A percentile compares a stretch with the other conserved stretches of the same genome.
Conservation (phyloP, 2,113 vertebrate genomes). For the Gymnorhina tibicen region DNA sequence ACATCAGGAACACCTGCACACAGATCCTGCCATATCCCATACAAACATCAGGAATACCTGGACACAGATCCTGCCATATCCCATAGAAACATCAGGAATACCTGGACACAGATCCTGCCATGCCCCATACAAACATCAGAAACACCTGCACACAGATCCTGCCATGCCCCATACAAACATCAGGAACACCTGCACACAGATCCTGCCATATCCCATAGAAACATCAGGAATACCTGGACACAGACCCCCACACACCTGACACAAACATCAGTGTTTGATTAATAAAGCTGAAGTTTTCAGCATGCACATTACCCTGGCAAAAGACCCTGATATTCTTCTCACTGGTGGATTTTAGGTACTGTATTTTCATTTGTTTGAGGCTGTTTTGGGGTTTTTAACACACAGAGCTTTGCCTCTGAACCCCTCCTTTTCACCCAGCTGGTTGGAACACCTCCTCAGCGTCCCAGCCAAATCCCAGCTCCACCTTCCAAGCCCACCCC, state of each 20-base stretch:
- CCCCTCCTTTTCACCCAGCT: not conserved
- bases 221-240: not conserved
- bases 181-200: not conserved
- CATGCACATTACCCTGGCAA: not conserved
- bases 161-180: accelerated
- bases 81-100: not conserved
- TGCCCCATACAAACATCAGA: not conserved
- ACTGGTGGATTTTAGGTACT: not conserved
- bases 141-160: not conserved
- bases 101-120: not conserved
- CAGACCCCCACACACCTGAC: accelerated
- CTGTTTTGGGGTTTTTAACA: not conserved
- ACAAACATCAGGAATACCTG: not conserved
- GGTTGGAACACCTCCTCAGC: accelerated
- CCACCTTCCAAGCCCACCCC: accelerated
- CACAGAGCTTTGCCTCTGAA: not conserved
- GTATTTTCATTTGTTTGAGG: not conserved
- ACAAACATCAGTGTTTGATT: not conserved
- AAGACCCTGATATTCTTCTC: not conserved
- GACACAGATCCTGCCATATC: no score
- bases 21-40: not conserved
- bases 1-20: not conserved
- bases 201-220: accelerated
- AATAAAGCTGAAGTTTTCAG: not conserved
- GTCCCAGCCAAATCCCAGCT: not conserved